phyloP scores from a whole-genome alignment of 2,113 vertebrate genomes.

The Octodon degus region DNA sequence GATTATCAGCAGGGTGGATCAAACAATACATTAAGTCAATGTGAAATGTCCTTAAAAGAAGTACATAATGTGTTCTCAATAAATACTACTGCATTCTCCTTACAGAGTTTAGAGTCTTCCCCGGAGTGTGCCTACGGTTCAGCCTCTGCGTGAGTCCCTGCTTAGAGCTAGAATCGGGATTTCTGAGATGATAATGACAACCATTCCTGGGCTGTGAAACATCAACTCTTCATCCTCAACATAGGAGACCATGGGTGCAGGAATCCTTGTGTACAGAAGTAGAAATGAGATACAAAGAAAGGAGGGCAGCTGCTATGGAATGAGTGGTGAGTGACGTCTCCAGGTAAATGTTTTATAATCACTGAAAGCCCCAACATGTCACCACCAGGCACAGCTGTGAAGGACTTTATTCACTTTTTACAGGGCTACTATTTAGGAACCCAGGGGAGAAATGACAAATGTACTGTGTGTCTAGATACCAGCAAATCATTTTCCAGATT shows the following conservation, averaged over 20 bases:
- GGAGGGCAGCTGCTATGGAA: not conserved
- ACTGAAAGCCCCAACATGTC: not conserved
- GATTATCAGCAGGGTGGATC: not conserved
- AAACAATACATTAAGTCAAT: not conserved
- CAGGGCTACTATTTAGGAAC: not conserved
- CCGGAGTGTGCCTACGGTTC: rapidly evolving
- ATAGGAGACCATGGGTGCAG: not conserved
- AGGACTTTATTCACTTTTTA: not conserved
- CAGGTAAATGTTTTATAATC: not conserved
- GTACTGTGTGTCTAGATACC: not conserved
- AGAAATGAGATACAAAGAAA: not conserved
- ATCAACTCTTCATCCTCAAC: not conserved
- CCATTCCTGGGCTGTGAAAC: not conserved
- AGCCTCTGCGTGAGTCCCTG: not conserved
- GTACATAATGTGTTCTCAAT: not conserved
- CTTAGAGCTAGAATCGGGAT: not conserved
- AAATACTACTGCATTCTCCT: not conserved
- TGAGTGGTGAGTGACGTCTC: not conserved
- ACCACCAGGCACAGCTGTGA: not conserved
- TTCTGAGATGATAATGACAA: not conserved
- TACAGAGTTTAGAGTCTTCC: not conserved
- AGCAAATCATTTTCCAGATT: not conserved
- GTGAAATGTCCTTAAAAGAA: not conserved
- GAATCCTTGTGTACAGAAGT: not conserved
- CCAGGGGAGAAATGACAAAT: not conserved